These are phyloP conservation scores for Cactoblastis cactorum DNA, from an alignment of 2,888 invertebrate genomes.

Conservation along the genomic window DNA sequence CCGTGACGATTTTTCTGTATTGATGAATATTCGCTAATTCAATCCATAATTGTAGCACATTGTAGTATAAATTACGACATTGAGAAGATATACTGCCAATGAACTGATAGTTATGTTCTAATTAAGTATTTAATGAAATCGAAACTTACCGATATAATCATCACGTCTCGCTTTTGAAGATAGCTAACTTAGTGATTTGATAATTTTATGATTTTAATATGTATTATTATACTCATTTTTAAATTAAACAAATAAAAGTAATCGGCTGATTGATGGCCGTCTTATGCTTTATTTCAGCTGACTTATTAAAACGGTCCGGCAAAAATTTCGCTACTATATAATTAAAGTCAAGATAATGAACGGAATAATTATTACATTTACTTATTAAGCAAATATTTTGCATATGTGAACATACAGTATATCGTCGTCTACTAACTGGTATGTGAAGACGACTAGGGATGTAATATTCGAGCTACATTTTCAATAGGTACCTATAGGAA, in stretches of 20 bases:
- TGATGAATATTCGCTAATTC: slow-evolving; percentile 31
- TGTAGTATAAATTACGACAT: slow-evolving; percentile 5
- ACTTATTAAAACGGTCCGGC: too few species aligned
- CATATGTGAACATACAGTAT: slow-evolving; percentile 2
- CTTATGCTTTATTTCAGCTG: too few species aligned
- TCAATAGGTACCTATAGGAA: slow-evolving; percentile 44
- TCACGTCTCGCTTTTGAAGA: too few species aligned
- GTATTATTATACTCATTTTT: too few species aligned
- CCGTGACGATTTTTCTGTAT: slow-evolving; percentile 40
- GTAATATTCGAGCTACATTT: slow-evolving; percentile 43
- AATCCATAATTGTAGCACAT: slow-evolving; percentile 21
- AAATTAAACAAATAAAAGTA: too few species aligned
- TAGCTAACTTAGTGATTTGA: too few species aligned
- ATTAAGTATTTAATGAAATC: slow-evolving; percentile 2
- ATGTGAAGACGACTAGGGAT: slow-evolving; percentile 29
- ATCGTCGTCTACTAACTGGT: slow-evolving; percentile 15
- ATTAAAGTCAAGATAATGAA: too few species aligned
- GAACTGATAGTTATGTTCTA: slow-evolving; percentile 1
- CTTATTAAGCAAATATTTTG: neutral
- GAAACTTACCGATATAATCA: too few species aligned
- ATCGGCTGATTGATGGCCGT: too few species aligned
- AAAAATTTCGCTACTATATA: too few species aligned
- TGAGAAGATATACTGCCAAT: neutral
- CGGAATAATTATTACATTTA: too few species aligned
- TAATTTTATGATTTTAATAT: too few species aligned